phyloP scores from a whole-genome alignment of 1,140 invertebrate genomes.

The Anadara kagoshimensis region DNA sequence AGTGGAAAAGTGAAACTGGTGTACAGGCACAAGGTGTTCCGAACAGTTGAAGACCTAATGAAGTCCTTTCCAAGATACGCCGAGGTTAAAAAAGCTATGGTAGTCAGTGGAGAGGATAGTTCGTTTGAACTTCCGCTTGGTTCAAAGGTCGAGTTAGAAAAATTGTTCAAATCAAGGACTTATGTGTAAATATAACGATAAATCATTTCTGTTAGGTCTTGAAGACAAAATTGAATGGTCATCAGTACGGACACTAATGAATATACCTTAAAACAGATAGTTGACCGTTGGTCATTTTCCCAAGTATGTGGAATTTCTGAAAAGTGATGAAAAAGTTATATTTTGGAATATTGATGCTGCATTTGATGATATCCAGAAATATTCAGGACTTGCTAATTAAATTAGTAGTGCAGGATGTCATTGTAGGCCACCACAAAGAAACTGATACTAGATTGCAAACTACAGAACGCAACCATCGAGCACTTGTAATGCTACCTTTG shows the following conservation, averaged over 20 bases:
- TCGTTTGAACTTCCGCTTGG: conserved; percentile 1
- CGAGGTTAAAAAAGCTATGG: neutral
- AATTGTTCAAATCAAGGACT: conserved; percentile 14
- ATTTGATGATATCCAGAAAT: conserved; percentile 15
- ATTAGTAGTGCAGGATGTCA: conserved; percentile 1
- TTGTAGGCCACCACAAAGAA: conserved; percentile 26
- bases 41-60: conserved; percentile 16
- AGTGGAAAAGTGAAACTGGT: conserved; percentile 23
- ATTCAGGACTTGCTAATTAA: conserved; percentile 14
- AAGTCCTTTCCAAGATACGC: conserved; percentile 23
- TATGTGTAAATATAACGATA: conserved; percentile 7
- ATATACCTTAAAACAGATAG: conserved; percentile 12
- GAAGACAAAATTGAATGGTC: neutral
- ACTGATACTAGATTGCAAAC: too few species aligned
- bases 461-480: too few species aligned
- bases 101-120: neutral
- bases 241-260: conserved; percentile 5
- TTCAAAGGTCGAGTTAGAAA: conserved; percentile 3
- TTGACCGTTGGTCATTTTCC: conserved; percentile 16
- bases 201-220: neutral
- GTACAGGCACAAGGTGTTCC: neutral
- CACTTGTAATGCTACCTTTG: conserved; percentile 20
- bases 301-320: conserved; percentile 18
- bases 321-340: conserved; percentile 3
- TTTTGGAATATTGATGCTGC: conserved; percentile 12